Base-by-base conservation (phyloP, 2,888 invertebrate species). In the Vandiemenella viatica region DNA sequence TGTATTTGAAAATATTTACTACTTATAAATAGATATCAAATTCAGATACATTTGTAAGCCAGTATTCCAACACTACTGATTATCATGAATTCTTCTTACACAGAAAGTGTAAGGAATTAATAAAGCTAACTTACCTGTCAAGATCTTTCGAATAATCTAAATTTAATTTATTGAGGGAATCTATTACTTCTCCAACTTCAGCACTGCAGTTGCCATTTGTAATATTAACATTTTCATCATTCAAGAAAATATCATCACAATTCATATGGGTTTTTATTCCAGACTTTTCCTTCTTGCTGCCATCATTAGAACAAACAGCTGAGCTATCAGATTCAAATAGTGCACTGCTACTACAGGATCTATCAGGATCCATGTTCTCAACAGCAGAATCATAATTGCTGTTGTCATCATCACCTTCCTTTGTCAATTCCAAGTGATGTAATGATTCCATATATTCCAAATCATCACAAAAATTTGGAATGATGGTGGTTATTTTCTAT, bases 401-500 rank as follows among this genome's bases (percentile, higher is more conserved):
- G 17, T 49, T 44, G 20, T 49, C 49, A 45, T 49, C 49, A 18
- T 49, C 49, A 22, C 40, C 45, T 22, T 38, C 23, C 19, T 49
- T 49, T 17, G 42, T 45, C 20, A 49, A 23, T 15, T 49, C 49
- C 18, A 49, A 48, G 5, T 48, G 48, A 23, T 38, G 41, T 15
- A 44, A 23, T 7, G 45, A 21, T n/a, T 45, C 49, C 40, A 49
- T 10, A 38, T 49, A 49, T 40, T 49, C 49, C 19, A 49, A n/a
- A 43, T 76, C 74, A 18, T 74, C 69, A 53, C 77, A 76, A 64
- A 80, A 79, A 62, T 76, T 72, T 18, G 76, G 77, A 48, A 79
- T 74, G 55, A 80, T 66, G 46, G 71, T 68, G 22, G 71, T 70
- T 17, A 75, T 73, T 46, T 70, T 69, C 51, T 70, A 69, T 20